Conservation (phyloP, 2,888 invertebrate species). For the Ellobium chinense region DNA sequence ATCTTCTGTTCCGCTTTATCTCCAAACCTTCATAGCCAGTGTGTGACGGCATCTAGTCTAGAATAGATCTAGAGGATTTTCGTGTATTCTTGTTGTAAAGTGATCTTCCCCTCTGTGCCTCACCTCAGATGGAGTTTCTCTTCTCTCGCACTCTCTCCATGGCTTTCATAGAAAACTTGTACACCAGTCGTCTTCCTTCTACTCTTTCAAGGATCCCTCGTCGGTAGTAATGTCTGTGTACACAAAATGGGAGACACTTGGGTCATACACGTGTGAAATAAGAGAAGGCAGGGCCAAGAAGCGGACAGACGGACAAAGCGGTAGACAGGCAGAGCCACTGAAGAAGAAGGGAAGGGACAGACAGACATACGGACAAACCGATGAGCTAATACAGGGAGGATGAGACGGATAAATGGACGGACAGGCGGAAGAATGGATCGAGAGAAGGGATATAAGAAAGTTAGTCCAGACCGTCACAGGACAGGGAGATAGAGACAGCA, state of each 20-base stretch:
- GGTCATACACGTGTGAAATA: too few species aligned
- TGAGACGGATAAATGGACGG: conserved; percentile 1
- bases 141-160: conserved; percentile 66
- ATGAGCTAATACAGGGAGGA: too few species aligned
- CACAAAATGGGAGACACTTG: too few species aligned
- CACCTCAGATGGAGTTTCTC: conserved; percentile 28
- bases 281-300: too few species aligned
- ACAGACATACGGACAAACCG: background rate
- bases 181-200: conserved; percentile 71
- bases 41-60: background rate
- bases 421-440: background rate
- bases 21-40: background rate
- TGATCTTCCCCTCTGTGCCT: too few species aligned
- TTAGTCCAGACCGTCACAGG: too few species aligned
- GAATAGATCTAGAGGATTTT: background rate
- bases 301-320: background rate
- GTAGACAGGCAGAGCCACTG: background rate
- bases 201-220: conserved; percentile 74
- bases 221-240: conserved; percentile 75
- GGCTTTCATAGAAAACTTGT: conserved; percentile 69
- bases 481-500: conserved; percentile 12
- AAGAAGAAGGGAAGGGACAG: background rate
- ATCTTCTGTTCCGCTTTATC: too few species aligned
- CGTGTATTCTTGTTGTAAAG: background rate
- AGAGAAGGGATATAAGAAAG: background rate